Percentiles rank a stretch among this genome's conserved stretches.
Evolutionary conservation across 1,140 invertebrate species (phyloP).

Genomic region (Drosophila equinoxialis): DNA sequence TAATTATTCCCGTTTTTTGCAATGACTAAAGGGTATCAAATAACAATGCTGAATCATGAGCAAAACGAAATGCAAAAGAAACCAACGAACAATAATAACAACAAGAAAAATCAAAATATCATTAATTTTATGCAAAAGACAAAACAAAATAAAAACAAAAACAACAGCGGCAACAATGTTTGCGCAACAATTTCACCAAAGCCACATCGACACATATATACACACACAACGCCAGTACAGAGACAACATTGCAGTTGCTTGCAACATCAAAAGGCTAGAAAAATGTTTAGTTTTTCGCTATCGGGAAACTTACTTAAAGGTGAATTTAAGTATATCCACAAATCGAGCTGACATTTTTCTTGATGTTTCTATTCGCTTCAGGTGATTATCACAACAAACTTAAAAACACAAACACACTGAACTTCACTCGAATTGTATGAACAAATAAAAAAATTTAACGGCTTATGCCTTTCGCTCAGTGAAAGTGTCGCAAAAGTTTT

Average conservation of each 20-base stretch:
- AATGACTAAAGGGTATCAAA: background rate
- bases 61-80: constrained; percentile 19
- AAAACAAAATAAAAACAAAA: constrained; percentile 29
- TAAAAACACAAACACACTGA: constrained; percentile 15
- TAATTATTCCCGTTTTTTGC: background rate
- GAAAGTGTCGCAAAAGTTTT: constrained; percentile 52
- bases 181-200: constrained; percentile 74
- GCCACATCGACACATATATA: constrained; percentile 39
- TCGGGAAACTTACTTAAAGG: constrained; percentile 68
- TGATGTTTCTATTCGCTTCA: constrained; percentile 11
- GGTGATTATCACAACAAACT: constrained; percentile 26
- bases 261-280: constrained; percentile 25
- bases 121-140: constrained; percentile 64
- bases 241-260: background rate
- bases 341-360: constrained; percentile 58
- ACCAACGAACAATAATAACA: constrained; percentile 11
- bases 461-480: constrained; percentile 11
- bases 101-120: constrained; percentile 30
- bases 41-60: constrained; percentile 19
- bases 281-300: constrained; percentile 23
- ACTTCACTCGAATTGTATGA: background rate
- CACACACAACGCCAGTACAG: constrained; percentile 15
- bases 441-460: constrained; percentile 1
- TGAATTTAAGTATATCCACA: constrained; percentile 68
- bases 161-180: constrained; percentile 50